Percentiles rank a stretch among this genome's conserved stretches.
Conservation (phyloP, 2,113 vertebrate genomes). For the Leucoraja erinaceus region DNA sequence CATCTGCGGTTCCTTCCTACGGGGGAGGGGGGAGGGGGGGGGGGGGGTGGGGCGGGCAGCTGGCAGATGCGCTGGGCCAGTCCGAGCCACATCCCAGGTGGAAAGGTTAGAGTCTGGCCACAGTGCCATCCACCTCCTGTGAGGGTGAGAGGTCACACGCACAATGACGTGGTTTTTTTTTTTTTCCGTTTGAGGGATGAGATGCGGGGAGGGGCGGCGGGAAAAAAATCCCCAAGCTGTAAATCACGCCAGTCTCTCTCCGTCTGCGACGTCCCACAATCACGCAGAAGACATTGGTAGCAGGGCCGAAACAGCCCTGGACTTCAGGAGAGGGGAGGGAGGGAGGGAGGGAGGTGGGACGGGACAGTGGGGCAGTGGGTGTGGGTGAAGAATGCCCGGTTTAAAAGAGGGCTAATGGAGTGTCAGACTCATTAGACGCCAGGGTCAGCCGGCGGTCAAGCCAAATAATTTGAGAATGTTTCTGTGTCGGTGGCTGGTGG, state of each 20-base stretch:
- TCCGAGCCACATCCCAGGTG: conserved; percentile 42
- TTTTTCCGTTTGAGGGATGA: conserved; percentile 42
- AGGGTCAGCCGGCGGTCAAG: conserved; percentile 70
- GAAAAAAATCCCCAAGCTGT: not conserved
- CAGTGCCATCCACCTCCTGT: conserved; percentile 41
- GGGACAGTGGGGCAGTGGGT: conserved; percentile 47
- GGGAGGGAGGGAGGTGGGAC: conserved; percentile 40
- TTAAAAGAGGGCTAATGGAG: conserved; percentile 58
- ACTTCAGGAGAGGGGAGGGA: conserved; percentile 42
- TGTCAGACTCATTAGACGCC: conserved; percentile 46
- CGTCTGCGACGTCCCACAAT: not conserved
- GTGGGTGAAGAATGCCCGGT: conserved; percentile 59
- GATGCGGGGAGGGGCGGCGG: conserved; percentile 45
- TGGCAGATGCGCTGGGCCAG: conserved; percentile 47
- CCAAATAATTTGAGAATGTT: conserved; percentile 59
- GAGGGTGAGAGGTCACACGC: conserved; percentile 41
- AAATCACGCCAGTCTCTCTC: not conserved
- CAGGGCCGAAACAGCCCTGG: not conserved
- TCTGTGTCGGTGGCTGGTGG: conserved; percentile 43
- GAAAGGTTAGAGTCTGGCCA: conserved; percentile 45
- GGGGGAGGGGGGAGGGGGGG: conserved; percentile 14
- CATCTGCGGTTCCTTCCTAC: too few relatives aligned
- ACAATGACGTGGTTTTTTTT: conserved; percentile 47
- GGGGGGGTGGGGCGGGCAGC: conserved; percentile 40
- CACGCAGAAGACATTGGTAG: not conserved